A percentile compares a stretch with the other conserved stretches of the same genome.
Conservation (phyloP, 2,888 invertebrate species). For the Malthinus flaveolus region DNA sequence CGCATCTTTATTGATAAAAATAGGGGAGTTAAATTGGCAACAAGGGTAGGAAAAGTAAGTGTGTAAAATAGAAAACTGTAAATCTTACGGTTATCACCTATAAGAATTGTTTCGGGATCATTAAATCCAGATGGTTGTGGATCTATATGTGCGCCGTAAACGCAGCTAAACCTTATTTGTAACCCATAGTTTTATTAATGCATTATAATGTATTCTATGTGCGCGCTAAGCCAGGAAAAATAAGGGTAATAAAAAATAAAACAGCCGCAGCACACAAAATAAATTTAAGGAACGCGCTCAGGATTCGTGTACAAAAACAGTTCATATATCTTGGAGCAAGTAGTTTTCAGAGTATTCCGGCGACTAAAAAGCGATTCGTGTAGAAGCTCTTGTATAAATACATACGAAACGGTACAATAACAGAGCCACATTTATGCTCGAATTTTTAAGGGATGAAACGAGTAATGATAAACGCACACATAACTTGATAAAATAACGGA, state of each 20-base stretch:
- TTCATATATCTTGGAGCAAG: conserved; percentile 43
- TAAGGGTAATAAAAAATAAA: conserved; percentile 39
- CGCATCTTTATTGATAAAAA: too few relatives aligned
- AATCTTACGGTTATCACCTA: too few relatives aligned
- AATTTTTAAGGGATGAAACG: conserved; percentile 7
- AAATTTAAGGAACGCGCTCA: conserved; percentile 36
- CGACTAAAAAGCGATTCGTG: conserved; percentile 42
- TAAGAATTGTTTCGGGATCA: too few relatives aligned
- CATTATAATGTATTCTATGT: conserved; percentile 36
- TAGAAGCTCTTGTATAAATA: conserved; percentile 44
- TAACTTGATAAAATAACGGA: conserved; percentile 37
- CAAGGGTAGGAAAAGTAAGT: too few relatives aligned
- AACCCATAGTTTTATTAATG: conserved; percentile 34
- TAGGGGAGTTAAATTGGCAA: too few relatives aligned
- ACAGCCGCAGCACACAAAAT: conserved; percentile 33
- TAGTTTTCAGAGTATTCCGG: conserved; percentile 38
- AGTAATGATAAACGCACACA: conserved; percentile 37
- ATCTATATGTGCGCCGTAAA: neutral
- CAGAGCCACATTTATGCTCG: conserved; percentile 33
- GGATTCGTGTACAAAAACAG: conserved; percentile 43
- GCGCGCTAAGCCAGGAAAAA: conserved; percentile 38
- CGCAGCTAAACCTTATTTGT: conserved; percentile 31
- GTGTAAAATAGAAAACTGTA: too few relatives aligned
- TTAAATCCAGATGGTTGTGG: too few relatives aligned
- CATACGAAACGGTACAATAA: conserved; percentile 47